Percentiles rank a stretch among this genome's conserved stretches.
phyloP scores from a whole-genome alignment of 2,797 vertebrate genomes.

The Silurus aristotelis region DNA sequence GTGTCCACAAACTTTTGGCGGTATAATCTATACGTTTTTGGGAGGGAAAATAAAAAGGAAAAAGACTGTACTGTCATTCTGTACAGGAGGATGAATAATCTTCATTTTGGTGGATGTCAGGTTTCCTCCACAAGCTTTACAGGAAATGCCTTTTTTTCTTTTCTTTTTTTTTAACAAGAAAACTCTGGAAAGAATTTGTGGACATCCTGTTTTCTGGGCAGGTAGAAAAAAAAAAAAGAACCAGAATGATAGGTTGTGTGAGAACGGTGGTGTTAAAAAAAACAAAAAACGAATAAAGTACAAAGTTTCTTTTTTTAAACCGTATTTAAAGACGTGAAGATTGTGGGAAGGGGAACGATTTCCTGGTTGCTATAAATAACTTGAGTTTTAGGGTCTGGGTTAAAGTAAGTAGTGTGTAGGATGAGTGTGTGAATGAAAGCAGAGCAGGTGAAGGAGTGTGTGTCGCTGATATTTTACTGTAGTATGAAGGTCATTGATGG shows the following conservation, averaged over 20 bases:
- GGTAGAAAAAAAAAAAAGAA: conserved; percentile 44
- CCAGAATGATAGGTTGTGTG: too few relatives aligned
- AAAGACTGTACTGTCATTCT: too few relatives aligned
- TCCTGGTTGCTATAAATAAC: not conserved
- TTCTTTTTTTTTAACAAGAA: conserved; percentile 35
- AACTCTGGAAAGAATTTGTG: conserved; percentile 60
- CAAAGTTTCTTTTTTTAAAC: not conserved
- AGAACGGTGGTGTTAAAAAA: not conserved
- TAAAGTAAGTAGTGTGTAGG: too few relatives aligned
- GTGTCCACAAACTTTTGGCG: too few relatives aligned
- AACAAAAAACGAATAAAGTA: conserved; percentile 20
- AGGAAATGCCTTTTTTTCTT: conserved; percentile 48
- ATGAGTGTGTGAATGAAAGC: too few relatives aligned
- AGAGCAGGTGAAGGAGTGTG: too few relatives aligned
- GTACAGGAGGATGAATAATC: too few relatives aligned
- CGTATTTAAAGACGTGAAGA: not conserved
- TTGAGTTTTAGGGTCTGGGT: not conserved
- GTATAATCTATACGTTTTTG: too few relatives aligned
- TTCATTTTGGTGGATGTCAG: conserved; percentile 26
- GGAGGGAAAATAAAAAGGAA: too few relatives aligned
- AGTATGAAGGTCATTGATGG: too few relatives aligned
- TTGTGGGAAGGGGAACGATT: not conserved
- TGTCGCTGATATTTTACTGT: too few relatives aligned
- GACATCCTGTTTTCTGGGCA: conserved; percentile 53
- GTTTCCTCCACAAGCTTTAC: conserved; percentile 56